Evolutionary conservation across 2,797 vertebrate genomes (phyloP).

Genomic region (Lithobates pipiens): DNA sequence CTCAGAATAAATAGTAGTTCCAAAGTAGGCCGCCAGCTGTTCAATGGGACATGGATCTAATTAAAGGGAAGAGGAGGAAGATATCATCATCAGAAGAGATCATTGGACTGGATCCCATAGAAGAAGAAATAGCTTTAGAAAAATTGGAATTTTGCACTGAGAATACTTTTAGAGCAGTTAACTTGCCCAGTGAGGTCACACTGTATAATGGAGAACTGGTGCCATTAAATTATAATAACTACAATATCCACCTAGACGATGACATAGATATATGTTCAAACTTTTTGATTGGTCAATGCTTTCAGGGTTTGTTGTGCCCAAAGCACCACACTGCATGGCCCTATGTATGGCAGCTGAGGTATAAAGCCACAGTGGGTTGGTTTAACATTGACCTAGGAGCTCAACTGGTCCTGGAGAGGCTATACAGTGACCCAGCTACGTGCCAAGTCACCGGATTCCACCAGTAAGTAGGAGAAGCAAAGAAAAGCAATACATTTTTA

Average conservation of each 20-base stretch:
- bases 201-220: no score
- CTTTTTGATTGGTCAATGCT: neutral
- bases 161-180: neutral
- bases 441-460: conserved; percentile 2
- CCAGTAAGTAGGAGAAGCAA: conserved; percentile 5
- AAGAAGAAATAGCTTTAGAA: conserved; percentile 4
- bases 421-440: conserved; percentile 14
- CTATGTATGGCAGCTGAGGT: conserved; percentile 26
- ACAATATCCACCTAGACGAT: neutral
- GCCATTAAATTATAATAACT: neutral
- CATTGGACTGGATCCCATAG: neutral
- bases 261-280: conserved; percentile 28
- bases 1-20: no score
- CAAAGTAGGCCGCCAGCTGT: neutral
- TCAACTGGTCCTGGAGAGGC: conserved; percentile 23
- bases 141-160: conserved; percentile 8
- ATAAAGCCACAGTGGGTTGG: neutral
- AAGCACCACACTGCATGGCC: conserved; percentile 32
- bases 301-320: neutral
- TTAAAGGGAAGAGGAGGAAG: neutral
- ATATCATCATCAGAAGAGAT: neutral
- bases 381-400: neutral
- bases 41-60: neutral
- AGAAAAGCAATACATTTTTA: no score
- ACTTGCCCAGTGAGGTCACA: neutral